Percentiles rank a stretch among this genome's conserved stretches.
phyloP scores from a whole-genome alignment of 2,113 vertebrate genomes.

The Scomber colias region DNA sequence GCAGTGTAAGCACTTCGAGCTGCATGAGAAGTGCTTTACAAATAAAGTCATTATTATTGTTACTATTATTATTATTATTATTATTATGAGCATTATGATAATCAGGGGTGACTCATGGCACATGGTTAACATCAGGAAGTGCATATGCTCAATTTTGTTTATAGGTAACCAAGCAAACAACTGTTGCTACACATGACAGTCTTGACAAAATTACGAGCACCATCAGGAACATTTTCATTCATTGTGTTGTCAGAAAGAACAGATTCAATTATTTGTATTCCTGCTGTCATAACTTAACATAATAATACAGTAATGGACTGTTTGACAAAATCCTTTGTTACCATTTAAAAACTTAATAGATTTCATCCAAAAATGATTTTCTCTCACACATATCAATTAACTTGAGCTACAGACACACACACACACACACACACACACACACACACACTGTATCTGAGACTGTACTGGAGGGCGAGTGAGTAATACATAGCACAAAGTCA shows the following conservation, averaged over 20 bases:
- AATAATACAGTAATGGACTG: not conserved
- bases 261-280: slow-evolving; percentile 18
- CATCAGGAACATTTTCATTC: slow-evolving; percentile 10
- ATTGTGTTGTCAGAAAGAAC: slow-evolving; percentile 3
- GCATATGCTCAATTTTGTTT: no score
- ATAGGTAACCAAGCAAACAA: not conserved
- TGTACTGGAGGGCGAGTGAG: slow-evolving; percentile 26
- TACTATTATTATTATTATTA: no score
- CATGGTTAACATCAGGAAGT: no score
- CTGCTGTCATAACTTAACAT: slow-evolving; percentile 1
- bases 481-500: slow-evolving; percentile 58
- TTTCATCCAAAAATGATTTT: slow-evolving; percentile 9
- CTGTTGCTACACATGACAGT: slow-evolving; percentile 20
- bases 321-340: slow-evolving; percentile 22
- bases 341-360: not conserved
- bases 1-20: no score
- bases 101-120: no score
- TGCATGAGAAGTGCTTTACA: no score
- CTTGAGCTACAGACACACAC: slow-evolving; percentile 23
- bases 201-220: not conserved
- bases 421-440: slow-evolving; percentile 35
- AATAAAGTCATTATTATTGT: no score
- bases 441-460: not conserved
- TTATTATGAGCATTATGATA: no score
- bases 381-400: slow-evolving; percentile 56